phyloP scores from a whole-genome alignment of 2,113 vertebrate species.

The Gorsachius goisagi region DNA sequence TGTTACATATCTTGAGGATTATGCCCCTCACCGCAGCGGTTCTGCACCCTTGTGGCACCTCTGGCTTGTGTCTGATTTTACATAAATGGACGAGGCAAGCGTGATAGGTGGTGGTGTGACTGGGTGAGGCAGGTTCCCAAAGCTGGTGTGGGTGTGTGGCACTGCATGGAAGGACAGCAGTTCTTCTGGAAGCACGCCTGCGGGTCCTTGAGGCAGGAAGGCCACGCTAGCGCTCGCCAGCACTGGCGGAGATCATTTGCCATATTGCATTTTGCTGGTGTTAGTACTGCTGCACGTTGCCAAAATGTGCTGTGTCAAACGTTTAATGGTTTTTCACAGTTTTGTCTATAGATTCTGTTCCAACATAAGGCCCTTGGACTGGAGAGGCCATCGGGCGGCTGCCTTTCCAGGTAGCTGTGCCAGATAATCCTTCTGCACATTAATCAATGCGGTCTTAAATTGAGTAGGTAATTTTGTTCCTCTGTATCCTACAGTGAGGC shows the following conservation, averaged over 20 bases:
- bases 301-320: not conserved
- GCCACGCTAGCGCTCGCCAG: not conserved
- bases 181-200: not conserved
- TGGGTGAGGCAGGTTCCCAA: not conserved
- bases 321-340: not conserved
- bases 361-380: not conserved
- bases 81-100: accelerated
- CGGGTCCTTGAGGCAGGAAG: not conserved
- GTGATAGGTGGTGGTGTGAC: not conserved
- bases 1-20: not conserved
- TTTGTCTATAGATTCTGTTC: not conserved
- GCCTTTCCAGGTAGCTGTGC: not conserved
- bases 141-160: not conserved
- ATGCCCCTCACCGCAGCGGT: not conserved
- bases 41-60: not conserved
- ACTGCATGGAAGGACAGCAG: not conserved
- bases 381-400: not conserved
- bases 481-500: not conserved
- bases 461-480: not conserved
- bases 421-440: not conserved
- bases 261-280: accelerated
- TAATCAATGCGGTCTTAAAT: not conserved
- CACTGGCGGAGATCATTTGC: not conserved
- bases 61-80: not conserved
- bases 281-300: accelerated